A percentile compares a stretch with the other conserved stretches of the same genome.
These are phyloP conservation scores for Parasteatoda tepidariorum DNA, from an alignment of 1,140 invertebrate genomes.

Conservation along the genomic window DNA sequence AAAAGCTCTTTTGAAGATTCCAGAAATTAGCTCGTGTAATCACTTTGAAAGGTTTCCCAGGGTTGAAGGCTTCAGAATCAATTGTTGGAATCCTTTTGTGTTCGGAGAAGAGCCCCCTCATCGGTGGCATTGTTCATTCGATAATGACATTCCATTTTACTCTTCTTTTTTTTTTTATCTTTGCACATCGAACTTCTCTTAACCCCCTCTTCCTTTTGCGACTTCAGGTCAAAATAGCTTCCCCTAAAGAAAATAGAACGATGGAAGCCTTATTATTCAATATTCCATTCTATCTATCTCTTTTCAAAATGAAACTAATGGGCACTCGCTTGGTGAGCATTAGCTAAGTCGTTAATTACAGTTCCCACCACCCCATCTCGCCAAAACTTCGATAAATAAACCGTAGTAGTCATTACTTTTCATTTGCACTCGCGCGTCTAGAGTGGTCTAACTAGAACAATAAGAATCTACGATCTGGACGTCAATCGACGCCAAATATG, in stretches of 20 bases:
- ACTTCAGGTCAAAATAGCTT: constrained; percentile 3
- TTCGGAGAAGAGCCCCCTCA: constrained; percentile 1
- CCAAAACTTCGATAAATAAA: too few species aligned
- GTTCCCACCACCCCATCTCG: not conserved
- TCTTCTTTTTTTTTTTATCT: constrained; percentile 4
- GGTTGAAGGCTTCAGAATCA: constrained; percentile 31
- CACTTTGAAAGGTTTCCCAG: constrained; percentile 4
- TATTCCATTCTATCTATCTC: constrained; percentile 22
- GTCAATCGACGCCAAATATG: constrained; percentile 34
- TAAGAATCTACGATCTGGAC: constrained; percentile 45
- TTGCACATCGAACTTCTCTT: not conserved
- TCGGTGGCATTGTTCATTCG: constrained; percentile 22
- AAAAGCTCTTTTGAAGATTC: too few species aligned
- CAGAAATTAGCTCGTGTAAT: constrained; percentile 44
- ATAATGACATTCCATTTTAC: constrained; percentile 32
- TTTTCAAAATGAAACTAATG: constrained; percentile 56
- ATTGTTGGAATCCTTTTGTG: constrained; percentile 53
- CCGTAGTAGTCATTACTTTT: constrained; percentile 33
- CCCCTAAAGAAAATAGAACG: not conserved
- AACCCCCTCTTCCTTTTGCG: not conserved
- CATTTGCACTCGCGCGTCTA: constrained; percentile 17
- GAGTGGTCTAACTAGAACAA: too few species aligned
- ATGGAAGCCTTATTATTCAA: constrained; percentile 48
- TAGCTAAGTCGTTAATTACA: constrained; percentile 23
- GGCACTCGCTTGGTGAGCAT: constrained; percentile 13